Conservation (phyloP, 2,113 vertebrate genomes). For the Cathartes aura region DNA sequence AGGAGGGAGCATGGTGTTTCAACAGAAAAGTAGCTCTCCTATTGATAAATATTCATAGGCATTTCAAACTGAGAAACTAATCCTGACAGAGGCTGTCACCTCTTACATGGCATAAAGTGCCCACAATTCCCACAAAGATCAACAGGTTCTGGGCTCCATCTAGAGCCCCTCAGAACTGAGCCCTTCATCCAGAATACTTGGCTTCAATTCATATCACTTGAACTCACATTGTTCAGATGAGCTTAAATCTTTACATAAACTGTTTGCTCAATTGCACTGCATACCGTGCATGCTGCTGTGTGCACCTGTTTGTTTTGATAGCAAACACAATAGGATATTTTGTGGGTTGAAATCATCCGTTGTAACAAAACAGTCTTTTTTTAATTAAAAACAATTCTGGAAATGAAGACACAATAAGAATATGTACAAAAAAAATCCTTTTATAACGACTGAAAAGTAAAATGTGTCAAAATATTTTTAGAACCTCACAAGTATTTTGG, state of each 20-base stretch:
- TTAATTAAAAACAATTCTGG: slow-evolving; percentile 69
- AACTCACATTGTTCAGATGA: slow-evolving; percentile 58
- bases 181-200: slow-evolving; percentile 32
- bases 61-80: background rate
- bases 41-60: background rate
- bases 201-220: slow-evolving; percentile 53
- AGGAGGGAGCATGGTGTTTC: background rate
- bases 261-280: slow-evolving; percentile 35
- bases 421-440: slow-evolving; percentile 4
- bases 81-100: background rate
- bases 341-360: slow-evolving; percentile 59
- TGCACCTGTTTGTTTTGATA: slow-evolving; percentile 79
- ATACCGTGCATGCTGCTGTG: slow-evolving; percentile 55
- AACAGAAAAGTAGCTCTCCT: background rate
- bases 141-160: slow-evolving; percentile 27
- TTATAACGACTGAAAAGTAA: background rate
- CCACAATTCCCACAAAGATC: background rate
- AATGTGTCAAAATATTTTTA: slow-evolving; percentile 71
- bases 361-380: slow-evolving; percentile 66
- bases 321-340: slow-evolving; percentile 71
- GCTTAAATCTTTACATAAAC: slow-evolving; percentile 38
- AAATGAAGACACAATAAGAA: slow-evolving; percentile 53
- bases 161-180: background rate
- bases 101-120: background rate
- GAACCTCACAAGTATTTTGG: slow-evolving; percentile 16